These are phyloP conservation scores for Xanthorhoe designata DNA, from an alignment of 2,888 invertebrate species.

Conservation along the genomic window DNA sequence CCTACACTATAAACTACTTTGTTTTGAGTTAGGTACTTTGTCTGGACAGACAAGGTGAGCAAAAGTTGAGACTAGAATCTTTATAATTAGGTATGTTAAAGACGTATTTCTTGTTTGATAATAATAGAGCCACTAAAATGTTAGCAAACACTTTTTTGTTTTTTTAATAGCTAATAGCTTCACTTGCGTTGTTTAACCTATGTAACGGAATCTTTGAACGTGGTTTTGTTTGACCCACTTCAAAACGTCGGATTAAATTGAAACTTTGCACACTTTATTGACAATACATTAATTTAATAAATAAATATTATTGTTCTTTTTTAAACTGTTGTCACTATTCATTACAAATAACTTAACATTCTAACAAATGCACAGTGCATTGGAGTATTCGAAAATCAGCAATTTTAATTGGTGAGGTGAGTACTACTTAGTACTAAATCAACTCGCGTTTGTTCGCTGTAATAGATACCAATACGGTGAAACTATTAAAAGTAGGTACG, in stretches of 20 bases:
- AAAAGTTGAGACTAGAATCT: constrained; percentile 12
- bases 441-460: constrained; percentile 51
- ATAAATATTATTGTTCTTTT: too few species aligned
- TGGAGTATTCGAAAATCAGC: constrained; percentile 48
- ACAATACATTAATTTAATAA: too few species aligned
- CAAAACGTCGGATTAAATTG: too few species aligned
- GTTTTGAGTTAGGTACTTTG: background rate
- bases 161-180: too few species aligned
- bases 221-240: too few species aligned
- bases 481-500: background rate
- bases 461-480: constrained; percentile 1
- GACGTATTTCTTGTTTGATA: background rate
- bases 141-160: too few species aligned
- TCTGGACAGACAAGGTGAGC: constrained; percentile 7
- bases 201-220: too few species aligned
- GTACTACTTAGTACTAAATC: constrained; percentile 9
- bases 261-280: too few species aligned
- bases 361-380: constrained; percentile 5
- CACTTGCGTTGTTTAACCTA: too few species aligned
- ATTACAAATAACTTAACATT: background rate
- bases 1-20: too few species aligned
- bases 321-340: too few species aligned
- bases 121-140: too few species aligned
- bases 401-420: constrained; percentile 50
- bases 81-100: background rate